Conservation (phyloP, 2,888 invertebrate genomes). For the Thumatha senex region DNA sequence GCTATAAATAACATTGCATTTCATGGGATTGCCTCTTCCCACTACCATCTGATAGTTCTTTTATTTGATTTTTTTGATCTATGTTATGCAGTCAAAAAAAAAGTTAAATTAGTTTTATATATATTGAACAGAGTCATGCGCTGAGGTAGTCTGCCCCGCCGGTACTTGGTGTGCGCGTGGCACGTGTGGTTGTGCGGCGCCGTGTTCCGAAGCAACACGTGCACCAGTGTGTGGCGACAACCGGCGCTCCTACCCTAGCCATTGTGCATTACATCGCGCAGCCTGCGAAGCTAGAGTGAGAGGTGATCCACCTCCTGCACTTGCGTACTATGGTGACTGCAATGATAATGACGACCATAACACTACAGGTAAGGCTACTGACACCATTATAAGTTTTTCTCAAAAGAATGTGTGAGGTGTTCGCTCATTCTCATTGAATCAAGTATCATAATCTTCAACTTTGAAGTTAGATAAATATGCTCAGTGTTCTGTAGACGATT, state of each 20-base stretch:
- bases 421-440: too few relatives aligned
- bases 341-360: conserved; percentile 86
- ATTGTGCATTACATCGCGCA: conserved; percentile 91
- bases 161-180: conserved; percentile 93
- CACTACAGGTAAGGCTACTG: conserved; percentile 43
- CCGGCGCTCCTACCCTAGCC: conserved; percentile 89
- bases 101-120: too few relatives aligned
- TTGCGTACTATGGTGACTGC: conserved; percentile 91
- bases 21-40: too few relatives aligned
- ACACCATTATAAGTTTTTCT: neutral
- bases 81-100: too few relatives aligned
- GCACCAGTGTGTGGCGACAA: conserved; percentile 92
- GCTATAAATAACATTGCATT: too few relatives aligned
- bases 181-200: conserved; percentile 91
- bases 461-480: too few relatives aligned
- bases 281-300: conserved; percentile 87
- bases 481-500: too few relatives aligned
- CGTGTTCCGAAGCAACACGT: conserved; percentile 86
- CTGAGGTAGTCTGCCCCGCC: conserved; percentile 89
- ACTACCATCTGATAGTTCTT: too few relatives aligned
- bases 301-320: conserved; percentile 79
- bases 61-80: too few relatives aligned
- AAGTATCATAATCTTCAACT: too few relatives aligned
- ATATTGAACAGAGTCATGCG: conserved; percentile 87
- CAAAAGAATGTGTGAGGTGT: too few relatives aligned